phyloP scores from a whole-genome alignment of 2,797 vertebrate species.

The Macrochelys suwanniensis region DNA sequence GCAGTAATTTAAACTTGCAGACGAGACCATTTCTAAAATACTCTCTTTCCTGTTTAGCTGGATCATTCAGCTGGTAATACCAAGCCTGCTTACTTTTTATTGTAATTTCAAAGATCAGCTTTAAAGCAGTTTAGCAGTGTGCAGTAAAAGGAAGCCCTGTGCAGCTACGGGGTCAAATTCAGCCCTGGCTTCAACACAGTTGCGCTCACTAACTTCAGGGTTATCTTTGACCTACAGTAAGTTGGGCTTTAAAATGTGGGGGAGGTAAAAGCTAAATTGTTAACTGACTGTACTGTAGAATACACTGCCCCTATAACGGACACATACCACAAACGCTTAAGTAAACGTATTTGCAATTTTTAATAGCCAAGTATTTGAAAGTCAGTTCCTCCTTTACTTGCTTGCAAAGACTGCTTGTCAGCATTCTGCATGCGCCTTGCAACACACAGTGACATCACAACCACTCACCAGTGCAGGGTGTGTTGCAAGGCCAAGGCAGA shows the following conservation, averaged over 20 bases:
- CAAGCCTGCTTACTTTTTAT: not conserved
- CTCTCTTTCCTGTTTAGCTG: not conserved
- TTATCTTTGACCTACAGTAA: not conserved
- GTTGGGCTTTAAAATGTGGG: not conserved
- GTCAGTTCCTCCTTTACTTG: not conserved
- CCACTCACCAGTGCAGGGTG: not conserved
- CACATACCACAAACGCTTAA: not conserved
- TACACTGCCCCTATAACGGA: accelerated
- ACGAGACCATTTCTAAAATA: not conserved
- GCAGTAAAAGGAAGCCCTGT: not conserved
- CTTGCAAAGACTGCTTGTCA: not conserved
- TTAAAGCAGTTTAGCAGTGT: not conserved
- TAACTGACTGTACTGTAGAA: accelerated
- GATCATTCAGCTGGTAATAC: not conserved
- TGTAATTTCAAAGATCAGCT: not conserved
- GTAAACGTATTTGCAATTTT: accelerated
- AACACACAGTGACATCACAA: constrained; percentile 34
- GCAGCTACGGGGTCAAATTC: not conserved
- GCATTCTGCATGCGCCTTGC: not conserved
- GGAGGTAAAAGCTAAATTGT: not conserved
- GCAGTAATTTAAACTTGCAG: not conserved
- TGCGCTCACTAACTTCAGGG: not conserved
- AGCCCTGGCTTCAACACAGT: not conserved
- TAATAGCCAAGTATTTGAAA: not conserved
- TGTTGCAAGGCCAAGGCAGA: not conserved